Evolutionary conservation across 2,797 vertebrate genomes (phyloP).

Genomic region (Artibeus lituratus): DNA sequence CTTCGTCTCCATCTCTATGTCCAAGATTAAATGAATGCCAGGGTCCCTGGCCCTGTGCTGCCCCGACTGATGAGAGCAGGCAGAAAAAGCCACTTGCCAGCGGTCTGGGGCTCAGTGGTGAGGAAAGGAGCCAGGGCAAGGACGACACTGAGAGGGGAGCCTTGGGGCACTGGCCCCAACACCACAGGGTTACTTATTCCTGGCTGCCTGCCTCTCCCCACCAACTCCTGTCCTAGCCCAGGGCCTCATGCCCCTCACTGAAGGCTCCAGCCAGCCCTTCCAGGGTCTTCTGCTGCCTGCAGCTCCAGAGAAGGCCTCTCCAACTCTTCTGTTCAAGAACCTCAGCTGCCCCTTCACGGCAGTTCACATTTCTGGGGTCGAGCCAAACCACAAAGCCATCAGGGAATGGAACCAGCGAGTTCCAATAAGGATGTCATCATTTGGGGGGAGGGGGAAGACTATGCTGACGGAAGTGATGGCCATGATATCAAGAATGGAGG

Average conservation of each 20-base stretch:
- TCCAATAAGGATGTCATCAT: not conserved
- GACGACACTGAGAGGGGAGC: not conserved
- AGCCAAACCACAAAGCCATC: conserved; percentile 31
- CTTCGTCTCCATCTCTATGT: not conserved
- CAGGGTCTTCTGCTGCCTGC: not conserved
- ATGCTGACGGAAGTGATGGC: not conserved
- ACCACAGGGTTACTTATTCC: not conserved
- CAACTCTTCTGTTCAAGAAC: not conserved
- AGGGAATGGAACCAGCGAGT: not conserved
- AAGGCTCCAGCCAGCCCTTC: not conserved
- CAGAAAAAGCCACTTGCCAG: not conserved
- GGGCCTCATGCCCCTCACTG: not conserved
- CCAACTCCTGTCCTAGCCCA: not conserved
- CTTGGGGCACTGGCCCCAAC: not conserved
- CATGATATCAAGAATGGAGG: not conserved
- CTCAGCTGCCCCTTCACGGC: not conserved
- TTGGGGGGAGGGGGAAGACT: not conserved
- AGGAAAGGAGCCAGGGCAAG: not conserved
- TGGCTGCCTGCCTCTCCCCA: not conserved
- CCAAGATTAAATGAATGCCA: not conserved
- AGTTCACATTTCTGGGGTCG: conserved; percentile 8
- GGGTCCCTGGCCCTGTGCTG: not conserved
- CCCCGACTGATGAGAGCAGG: not conserved
- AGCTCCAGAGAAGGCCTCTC: not conserved
- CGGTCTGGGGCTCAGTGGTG: not conserved